phyloP scores from a whole-genome alignment of 1,140 invertebrate species.

The Dicyema japonicum region DNA sequence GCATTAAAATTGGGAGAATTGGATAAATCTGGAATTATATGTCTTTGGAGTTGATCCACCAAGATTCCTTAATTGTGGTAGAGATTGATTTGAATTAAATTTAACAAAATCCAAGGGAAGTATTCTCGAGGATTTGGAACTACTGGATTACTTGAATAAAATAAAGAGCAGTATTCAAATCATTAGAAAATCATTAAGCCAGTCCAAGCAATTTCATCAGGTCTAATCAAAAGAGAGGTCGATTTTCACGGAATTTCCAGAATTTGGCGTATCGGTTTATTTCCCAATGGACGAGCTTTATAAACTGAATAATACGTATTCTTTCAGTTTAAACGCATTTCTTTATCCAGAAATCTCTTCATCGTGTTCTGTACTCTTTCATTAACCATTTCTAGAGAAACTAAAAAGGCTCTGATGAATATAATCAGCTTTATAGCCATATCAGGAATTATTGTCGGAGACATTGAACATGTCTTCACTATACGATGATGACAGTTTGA shows the following conservation, averaged over 20 bases:
- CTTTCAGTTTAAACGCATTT: conserved; percentile 37
- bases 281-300: conserved; percentile 35
- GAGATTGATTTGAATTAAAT: conserved; percentile 15
- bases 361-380: too few species aligned
- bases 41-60: conserved; percentile 36
- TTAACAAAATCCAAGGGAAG: conserved; percentile 44
- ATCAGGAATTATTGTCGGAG: too few species aligned
- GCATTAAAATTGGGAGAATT: conserved; percentile 34
- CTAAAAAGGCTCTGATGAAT: too few species aligned
- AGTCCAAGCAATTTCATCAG: conserved; percentile 35
- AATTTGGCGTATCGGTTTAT: conserved; percentile 38
- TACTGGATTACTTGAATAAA: conserved; percentile 54
- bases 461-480: conserved; percentile 27
- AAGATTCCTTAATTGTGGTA: conserved; percentile 42
- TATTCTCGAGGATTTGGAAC: conserved; percentile 49
- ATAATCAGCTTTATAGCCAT: too few species aligned
- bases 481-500: conserved; percentile 36
- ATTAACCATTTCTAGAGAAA: too few species aligned
- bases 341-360: conserved; percentile 34
- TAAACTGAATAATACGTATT: conserved; percentile 38
- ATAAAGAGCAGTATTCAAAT: conserved; percentile 53
- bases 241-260: conserved; percentile 36
- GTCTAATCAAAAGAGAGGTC: conserved; percentile 29
- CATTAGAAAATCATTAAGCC: conserved; percentile 39
- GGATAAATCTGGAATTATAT: conserved; percentile 36